Evolutionary conservation across 64 coral and sea anemone genomes (phyloP).

Genomic region (Stichodactyla helianthus): DNA sequence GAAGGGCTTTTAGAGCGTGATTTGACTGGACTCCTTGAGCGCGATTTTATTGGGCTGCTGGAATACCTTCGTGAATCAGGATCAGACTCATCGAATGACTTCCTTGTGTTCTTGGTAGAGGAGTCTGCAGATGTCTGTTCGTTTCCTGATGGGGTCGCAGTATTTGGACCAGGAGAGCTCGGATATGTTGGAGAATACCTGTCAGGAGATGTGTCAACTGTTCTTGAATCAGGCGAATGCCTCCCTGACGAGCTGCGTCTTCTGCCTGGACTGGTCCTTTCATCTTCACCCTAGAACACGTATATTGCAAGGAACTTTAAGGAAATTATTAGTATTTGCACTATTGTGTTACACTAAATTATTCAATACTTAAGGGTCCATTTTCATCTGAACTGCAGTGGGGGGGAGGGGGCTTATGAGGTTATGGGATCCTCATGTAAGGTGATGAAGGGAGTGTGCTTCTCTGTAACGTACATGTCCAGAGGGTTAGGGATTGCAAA

Average conservation of each 20-base stretch:
- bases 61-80: not conserved
- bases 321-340: constrained; percentile 34
- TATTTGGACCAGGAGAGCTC: not conserved
- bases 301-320: constrained; percentile 20
- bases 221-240: constrained; percentile 6
- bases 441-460: too few species aligned
- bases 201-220: not conserved
- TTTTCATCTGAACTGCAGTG: too few species aligned
- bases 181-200: not conserved
- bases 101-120: not conserved
- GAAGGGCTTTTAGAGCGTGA: not conserved
- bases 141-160: not conserved
- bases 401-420: too few species aligned
- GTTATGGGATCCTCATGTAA: too few species aligned
- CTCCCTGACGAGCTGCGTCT: not conserved
- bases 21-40: not conserved
- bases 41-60: not conserved
- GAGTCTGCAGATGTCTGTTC: not conserved
- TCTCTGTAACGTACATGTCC: too few species aligned
- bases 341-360: not conserved
- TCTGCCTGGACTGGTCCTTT: not conserved
- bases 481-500: too few species aligned
- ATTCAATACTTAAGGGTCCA: too few species aligned
- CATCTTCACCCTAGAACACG: constrained; percentile 21
- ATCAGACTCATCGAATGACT: too few species aligned